Percentiles rank a stretch among this genome's conserved stretches.
Evolutionary conservation across 2,113 vertebrate genomes (phyloP).

Genomic region (Malurus cyaneus): DNA sequence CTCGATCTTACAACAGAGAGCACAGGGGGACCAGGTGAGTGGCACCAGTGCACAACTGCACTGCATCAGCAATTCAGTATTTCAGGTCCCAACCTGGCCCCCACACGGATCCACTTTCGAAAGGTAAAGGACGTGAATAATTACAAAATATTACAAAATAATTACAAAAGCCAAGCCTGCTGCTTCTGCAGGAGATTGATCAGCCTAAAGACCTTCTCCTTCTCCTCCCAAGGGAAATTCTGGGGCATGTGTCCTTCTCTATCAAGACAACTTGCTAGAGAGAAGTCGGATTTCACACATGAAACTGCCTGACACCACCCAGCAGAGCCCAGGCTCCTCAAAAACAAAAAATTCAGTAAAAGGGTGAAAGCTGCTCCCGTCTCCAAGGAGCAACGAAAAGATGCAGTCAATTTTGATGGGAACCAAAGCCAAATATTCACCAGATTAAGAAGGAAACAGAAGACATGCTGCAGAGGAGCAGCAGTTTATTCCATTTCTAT

Average conservation of each 20-base stretch:
- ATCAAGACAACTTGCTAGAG: not conserved
- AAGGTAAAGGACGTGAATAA: not conserved
- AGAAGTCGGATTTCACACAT: not conserved
- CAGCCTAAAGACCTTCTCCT: not conserved
- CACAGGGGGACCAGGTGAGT: not conserved
- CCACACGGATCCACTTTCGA: not conserved
- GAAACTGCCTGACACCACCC: not conserved
- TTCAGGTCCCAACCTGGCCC: too few relatives aligned
- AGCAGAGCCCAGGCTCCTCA: not conserved
- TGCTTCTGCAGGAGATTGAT: not conserved
- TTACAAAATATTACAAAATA: not conserved
- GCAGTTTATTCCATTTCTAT: not conserved
- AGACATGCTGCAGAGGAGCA: not conserved
- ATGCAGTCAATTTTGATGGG: not conserved
- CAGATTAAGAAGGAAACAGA: not conserved
- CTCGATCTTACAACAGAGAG: slow-evolving; percentile 78
- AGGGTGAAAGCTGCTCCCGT: not conserved
- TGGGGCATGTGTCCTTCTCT: not conserved
- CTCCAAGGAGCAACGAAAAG: not conserved
- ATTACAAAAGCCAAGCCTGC: not conserved
- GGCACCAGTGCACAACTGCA: accelerated
- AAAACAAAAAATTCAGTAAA: not conserved
- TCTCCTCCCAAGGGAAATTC: not conserved
- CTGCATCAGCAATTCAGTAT: not conserved
- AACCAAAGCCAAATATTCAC: not conserved